Percentiles rank a stretch among this genome's conserved stretches.
phyloP scores from a whole-genome alignment of 2,113 vertebrate genomes.

The Clarias gariepinus region DNA sequence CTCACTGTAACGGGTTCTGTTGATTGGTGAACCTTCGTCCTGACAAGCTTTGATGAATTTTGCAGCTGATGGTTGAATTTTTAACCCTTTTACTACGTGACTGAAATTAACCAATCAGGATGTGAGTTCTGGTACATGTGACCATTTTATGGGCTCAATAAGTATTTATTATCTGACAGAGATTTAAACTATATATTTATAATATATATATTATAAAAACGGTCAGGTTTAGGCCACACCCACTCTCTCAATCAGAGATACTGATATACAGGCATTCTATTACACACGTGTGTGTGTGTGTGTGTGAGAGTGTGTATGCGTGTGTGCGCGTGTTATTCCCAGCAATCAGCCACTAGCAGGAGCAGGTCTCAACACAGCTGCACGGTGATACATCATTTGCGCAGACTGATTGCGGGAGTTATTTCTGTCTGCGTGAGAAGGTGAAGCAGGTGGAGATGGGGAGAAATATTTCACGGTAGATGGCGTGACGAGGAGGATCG shows the following conservation, averaged over 20 bases:
- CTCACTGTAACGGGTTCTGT: too few species aligned
- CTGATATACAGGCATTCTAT: background rate
- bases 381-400: slow-evolving; percentile 23
- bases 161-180: background rate
- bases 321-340: background rate
- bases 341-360: background rate
- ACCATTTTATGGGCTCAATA: background rate
- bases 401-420: slow-evolving; percentile 29
- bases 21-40: too few species aligned
- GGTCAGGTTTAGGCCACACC: background rate
- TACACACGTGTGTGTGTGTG: background rate
- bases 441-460: background rate
- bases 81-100: background rate
- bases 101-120: background rate
- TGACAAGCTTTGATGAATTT: too few species aligned
- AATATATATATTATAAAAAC: background rate
- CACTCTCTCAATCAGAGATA: background rate
- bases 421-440: slow-evolving; percentile 18
- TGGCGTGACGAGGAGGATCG: slow-evolving; percentile 33
- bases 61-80: too few species aligned
- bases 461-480: slow-evolving; percentile 25
- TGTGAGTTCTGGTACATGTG: background rate
- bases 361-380: background rate
- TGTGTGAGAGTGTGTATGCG: slow-evolving; percentile 2
- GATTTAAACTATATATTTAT: background rate